phyloP scores from a whole-genome alignment of 2,113 vertebrate genomes.

The Dryoscopus gambensis region DNA sequence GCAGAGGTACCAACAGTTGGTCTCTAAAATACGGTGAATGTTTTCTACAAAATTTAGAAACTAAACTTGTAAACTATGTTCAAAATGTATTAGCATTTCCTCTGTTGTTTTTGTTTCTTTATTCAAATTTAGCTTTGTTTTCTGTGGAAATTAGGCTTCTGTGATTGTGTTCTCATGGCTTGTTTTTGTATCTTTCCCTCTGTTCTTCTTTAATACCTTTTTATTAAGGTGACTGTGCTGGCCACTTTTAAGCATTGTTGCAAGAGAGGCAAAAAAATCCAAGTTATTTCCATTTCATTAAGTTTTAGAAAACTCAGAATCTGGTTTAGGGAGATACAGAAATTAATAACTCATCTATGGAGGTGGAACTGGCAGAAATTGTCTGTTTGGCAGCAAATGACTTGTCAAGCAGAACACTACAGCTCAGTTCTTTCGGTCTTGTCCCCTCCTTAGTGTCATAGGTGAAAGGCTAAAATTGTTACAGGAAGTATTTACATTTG shows the following conservation, averaged over 20 bases:
- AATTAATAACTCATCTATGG: rapidly evolving
- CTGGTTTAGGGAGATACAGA: background rate
- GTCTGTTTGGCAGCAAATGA: background rate
- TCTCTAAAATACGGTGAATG: constrained; percentile 59
- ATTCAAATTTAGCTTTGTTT: background rate
- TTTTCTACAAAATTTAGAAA: constrained; percentile 22
- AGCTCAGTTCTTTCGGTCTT: background rate
- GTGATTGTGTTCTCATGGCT: background rate
- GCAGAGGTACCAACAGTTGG: constrained; percentile 75
- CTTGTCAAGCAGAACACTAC: background rate
- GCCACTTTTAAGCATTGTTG: background rate
- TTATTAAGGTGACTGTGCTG: background rate
- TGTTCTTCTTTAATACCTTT: background rate
- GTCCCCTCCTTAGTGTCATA: background rate
- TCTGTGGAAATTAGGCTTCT: background rate
- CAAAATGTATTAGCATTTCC: background rate
- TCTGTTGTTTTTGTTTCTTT: background rate
- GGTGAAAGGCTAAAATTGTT: background rate
- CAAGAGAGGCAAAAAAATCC: background rate
- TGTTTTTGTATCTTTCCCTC: background rate
- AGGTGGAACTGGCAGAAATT: background rate
- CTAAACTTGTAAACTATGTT: background rate
- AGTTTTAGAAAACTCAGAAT: background rate
- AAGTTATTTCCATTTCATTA: background rate
- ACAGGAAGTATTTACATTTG: background rate